Conservation (phyloP, 2,113 vertebrate species). For the Proterorhinus semilunaris region DNA sequence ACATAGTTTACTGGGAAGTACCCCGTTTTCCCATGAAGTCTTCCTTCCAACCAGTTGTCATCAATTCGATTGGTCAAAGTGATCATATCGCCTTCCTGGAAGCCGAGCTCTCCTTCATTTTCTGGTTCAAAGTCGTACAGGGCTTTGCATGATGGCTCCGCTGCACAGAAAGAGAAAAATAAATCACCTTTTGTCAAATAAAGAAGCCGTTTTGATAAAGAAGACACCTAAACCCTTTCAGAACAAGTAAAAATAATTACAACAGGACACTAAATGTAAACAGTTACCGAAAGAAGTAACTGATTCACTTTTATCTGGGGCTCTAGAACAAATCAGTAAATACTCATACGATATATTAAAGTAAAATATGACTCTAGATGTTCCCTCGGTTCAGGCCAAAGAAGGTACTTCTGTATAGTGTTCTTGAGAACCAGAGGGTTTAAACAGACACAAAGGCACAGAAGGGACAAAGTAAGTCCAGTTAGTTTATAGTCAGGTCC, state of each 20-base stretch:
- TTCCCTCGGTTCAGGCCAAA: background rate
- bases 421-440: conserved; percentile 47
- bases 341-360: background rate
- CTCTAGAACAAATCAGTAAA: conserved; percentile 1
- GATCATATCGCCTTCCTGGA: conserved; percentile 92
- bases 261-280: background rate
- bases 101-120: conserved; percentile 91
- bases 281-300: background rate
- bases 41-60: conserved; percentile 97
- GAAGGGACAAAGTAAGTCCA: conserved; percentile 17
- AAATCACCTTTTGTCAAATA: background rate
- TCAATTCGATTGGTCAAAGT: conserved; percentile 91
- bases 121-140: conserved; percentile 96
- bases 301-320: background rate
- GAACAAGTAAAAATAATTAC: background rate
- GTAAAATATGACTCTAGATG: background rate
- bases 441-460: conserved; percentile 28
- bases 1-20: conserved; percentile 97
- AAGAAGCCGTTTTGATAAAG: background rate
- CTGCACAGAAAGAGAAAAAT: conserved; percentile 59
- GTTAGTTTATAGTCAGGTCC: background rate
- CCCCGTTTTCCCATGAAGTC: conserved; percentile 84
- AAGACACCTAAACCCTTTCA: background rate
- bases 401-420: background rate
- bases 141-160: conserved; percentile 91